Conservation (phyloP, 2,113 vertebrate species). For the Phaethornis superciliosus region DNA sequence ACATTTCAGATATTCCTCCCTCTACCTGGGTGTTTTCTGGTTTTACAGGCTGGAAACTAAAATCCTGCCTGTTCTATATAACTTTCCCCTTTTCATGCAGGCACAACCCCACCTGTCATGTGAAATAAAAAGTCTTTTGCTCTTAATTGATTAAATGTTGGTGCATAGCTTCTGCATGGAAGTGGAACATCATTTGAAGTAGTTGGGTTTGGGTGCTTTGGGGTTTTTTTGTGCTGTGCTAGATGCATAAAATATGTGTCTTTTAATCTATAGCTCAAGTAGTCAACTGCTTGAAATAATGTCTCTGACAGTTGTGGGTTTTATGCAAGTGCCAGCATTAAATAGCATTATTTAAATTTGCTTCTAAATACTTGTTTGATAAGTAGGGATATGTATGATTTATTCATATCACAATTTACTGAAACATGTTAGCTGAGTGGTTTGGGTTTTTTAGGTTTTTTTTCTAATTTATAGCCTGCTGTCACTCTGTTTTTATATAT, state of each 20-base stretch:
- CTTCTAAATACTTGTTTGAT: conserved; percentile 73
- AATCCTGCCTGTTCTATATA: not conserved
- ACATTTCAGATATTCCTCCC: not conserved
- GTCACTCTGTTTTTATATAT: conserved; percentile 68
- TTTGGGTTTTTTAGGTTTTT: not conserved
- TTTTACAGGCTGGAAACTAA: not conserved
- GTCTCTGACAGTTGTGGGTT: conserved; percentile 45
- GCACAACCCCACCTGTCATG: not conserved
- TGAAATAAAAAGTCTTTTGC: not conserved
- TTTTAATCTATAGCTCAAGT: conserved; percentile 67
- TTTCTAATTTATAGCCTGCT: conserved; percentile 62
- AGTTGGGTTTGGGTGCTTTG: not conserved
- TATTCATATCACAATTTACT: conserved; percentile 74
- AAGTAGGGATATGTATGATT: conserved; percentile 71
- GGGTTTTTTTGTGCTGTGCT: not conserved
- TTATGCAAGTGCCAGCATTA: conserved; percentile 66
- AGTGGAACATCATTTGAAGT: conserved; percentile 9
- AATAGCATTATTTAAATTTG: conserved; percentile 74
- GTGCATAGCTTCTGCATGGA: not conserved
- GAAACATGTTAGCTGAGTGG: conserved; percentile 52
- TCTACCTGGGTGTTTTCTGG: not conserved
- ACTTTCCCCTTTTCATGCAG: not conserved
- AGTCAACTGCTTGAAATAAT: conserved; percentile 45
- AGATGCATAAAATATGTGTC: not conserved
- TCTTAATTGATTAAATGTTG: not conserved